Percentiles rank a stretch among this genome's conserved stretches.
Conservation (phyloP, 2,888 invertebrate species). For the Drosophila siamana region DNA sequence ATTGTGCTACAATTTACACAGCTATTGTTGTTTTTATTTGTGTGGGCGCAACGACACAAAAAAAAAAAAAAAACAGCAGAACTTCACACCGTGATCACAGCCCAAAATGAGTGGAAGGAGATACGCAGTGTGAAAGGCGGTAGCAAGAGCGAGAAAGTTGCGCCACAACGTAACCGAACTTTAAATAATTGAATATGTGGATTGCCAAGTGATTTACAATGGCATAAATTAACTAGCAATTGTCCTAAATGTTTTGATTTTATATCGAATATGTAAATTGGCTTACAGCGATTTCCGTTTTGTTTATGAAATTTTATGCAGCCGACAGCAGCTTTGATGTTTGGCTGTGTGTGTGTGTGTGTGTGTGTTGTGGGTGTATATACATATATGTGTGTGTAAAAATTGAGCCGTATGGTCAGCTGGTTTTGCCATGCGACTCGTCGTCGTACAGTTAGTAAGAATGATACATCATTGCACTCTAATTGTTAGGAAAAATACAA, state of each 20-base stretch:
- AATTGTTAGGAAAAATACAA: conserved; percentile 22
- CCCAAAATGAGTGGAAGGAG: not conserved
- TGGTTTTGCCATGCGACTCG: conserved; percentile 46
- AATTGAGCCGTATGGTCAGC: conserved; percentile 44
- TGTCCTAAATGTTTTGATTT: conserved; percentile 36
- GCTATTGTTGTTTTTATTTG: conserved; percentile 3
- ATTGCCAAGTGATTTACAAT: conserved; percentile 30
- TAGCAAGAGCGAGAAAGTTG: conserved; percentile 12
- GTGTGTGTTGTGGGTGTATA: not conserved
- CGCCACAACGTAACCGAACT: conserved; percentile 41
- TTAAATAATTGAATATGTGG: conserved; percentile 39
- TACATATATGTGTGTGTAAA: not conserved
- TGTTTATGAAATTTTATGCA: conserved; percentile 56
- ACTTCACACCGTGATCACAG: conserved; percentile 11
- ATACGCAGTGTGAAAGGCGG: not conserved
- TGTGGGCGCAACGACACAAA: conserved; percentile 34
- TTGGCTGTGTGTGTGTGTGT: not conserved
- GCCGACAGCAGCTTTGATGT: conserved; percentile 18
- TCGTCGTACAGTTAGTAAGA: conserved; percentile 45
- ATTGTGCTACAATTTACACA: conserved; percentile 19
- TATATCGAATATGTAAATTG: conserved; percentile 41
- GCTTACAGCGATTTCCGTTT: conserved; percentile 48
- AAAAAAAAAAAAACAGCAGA: conserved; percentile 3
- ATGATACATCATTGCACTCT: conserved; percentile 45
- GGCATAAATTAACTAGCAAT: conserved; percentile 43